These are phyloP conservation scores for Drosophila navojoa DNA, from an alignment of 1,140 invertebrate species.

Conservation along the genomic window DNA sequence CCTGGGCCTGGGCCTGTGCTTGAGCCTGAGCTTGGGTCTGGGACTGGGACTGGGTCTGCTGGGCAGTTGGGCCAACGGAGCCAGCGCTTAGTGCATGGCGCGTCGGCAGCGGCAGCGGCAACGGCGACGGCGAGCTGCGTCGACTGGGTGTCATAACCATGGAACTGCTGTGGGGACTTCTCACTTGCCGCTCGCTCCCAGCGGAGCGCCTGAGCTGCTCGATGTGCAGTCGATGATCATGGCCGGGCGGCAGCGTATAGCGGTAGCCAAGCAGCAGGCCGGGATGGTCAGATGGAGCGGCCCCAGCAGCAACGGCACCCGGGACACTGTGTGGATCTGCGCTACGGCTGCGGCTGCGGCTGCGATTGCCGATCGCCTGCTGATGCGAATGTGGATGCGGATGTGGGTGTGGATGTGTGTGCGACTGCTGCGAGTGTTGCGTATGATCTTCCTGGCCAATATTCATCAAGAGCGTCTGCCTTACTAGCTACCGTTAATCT, in stretches of 20 bases:
- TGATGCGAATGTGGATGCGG: constrained; percentile 1
- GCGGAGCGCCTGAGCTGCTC: constrained; percentile 21
- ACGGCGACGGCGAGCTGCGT: constrained; percentile 86
- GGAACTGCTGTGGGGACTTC: constrained; percentile 29
- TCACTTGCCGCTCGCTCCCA: constrained; percentile 22
- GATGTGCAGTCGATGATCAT: constrained; percentile 19
- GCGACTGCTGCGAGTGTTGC: constrained; percentile 52
- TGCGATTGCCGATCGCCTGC: neutral
- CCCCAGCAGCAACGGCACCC: neutral
- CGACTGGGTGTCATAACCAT: constrained; percentile 88
- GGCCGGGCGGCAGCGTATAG: constrained; percentile 48
- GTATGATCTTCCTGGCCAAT: constrained; percentile 71
- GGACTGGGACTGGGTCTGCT: constrained; percentile 2
- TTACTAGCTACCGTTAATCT: constrained; percentile 50
- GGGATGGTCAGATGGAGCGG: constrained; percentile 27
- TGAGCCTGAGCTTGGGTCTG: constrained; percentile 23
- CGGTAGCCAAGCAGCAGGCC: constrained; percentile 55
- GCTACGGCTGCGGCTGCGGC: neutral
- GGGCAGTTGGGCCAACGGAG: constrained; percentile 3
- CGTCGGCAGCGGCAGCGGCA: constrained; percentile 34
- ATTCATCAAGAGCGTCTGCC: constrained; percentile 64
- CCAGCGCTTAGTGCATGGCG: constrained; percentile 19
- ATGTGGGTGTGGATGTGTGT: constrained; percentile 29
- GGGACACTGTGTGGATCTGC: neutral
- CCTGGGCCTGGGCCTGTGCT: constrained; percentile 21